Percentiles rank a stretch among this genome's conserved stretches.
phyloP scores from a whole-genome alignment of 2,797 vertebrate species.

The Potorous gilbertii region DNA sequence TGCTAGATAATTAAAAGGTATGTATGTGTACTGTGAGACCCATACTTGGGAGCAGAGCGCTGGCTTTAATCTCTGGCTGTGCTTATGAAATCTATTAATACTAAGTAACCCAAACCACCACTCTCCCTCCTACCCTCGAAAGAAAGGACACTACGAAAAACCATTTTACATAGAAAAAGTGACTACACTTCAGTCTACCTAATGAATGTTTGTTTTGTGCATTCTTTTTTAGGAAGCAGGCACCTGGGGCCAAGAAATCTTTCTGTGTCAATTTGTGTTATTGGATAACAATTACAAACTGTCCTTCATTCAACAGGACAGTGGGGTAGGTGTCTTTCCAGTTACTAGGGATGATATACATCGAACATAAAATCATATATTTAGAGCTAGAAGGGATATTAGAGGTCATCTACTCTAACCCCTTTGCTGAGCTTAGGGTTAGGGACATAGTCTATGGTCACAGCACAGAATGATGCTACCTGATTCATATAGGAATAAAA shows the following conservation, averaged over 20 bases:
- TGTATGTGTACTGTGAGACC: slow-evolving; percentile 72
- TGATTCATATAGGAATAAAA: slow-evolving; percentile 31
- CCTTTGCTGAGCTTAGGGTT: neutral
- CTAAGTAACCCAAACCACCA: slow-evolving; percentile 45
- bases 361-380: neutral
- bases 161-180: slow-evolving; percentile 18
- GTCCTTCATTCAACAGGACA: neutral
- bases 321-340: neutral
- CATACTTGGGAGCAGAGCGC: slow-evolving; percentile 48
- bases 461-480: slow-evolving; percentile 34
- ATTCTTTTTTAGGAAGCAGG: slow-evolving; percentile 12
- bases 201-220: neutral
- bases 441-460: neutral
- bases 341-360: neutral
- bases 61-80: slow-evolving; percentile 68
- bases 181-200: neutral
- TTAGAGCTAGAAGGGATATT: neutral
- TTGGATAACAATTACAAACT: neutral
- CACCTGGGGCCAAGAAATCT: neutral
- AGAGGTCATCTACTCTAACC: neutral
- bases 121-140: neutral
- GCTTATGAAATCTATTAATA: slow-evolving; percentile 56
- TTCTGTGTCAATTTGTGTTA: neutral
- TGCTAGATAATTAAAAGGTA: slow-evolving; percentile 80
- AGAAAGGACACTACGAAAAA: slow-evolving; percentile 44